Evolutionary conservation across 2,113 vertebrate species (phyloP).

Genomic region (Heterocephalus glaber): DNA sequence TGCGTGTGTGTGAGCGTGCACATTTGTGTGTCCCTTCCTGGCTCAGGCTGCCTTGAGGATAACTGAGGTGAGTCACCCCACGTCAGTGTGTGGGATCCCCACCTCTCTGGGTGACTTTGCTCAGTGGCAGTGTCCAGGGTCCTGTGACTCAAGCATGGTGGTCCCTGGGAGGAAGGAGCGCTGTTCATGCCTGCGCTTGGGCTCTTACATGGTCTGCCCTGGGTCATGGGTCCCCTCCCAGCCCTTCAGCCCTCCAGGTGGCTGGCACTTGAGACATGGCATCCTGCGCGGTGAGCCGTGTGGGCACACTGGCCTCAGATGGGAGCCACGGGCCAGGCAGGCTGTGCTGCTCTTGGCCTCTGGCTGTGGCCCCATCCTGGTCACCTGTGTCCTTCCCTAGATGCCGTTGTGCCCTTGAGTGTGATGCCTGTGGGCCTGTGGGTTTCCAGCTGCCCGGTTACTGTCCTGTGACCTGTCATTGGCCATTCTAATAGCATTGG

Average conservation of each 20-base stretch:
- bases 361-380: rapidly evolving
- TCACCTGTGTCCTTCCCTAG: not conserved
- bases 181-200: no score
- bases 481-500: not conserved
- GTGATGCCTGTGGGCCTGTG: not conserved
- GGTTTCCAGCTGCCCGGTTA: not conserved
- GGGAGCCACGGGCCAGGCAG: rapidly evolving
- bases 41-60: not conserved
- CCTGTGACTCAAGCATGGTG: not conserved
- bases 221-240: not conserved
- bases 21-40: not conserved
- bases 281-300: not conserved
- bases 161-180: not conserved
- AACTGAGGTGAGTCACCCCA: not conserved
- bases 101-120: not conserved
- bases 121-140: not conserved
- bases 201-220: not conserved
- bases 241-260: not conserved
- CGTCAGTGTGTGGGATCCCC: not conserved
- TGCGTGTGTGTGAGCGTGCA: not conserved
- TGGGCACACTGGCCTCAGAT: rapidly evolving
- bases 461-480: not conserved
- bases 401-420: not conserved
- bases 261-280: not conserved
- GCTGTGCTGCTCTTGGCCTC: not conserved